Evolutionary conservation across 2,797 vertebrate genomes (phyloP).

Genomic region (Geotrypetes seraphini): DNA sequence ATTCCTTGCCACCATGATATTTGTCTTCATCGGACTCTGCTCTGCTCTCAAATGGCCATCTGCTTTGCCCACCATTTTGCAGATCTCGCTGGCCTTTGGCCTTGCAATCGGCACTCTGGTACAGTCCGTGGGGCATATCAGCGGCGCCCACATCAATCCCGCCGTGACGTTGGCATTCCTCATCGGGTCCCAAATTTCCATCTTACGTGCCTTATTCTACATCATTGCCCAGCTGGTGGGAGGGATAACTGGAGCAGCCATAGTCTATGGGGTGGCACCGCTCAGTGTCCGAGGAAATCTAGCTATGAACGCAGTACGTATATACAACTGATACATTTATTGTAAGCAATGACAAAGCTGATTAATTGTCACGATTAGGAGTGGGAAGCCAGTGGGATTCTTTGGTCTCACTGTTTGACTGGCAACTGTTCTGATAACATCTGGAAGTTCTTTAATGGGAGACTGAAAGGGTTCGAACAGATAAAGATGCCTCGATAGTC

Average conservation of each 20-base stretch:
- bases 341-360: no score
- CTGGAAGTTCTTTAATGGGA: no score
- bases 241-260: constrained; percentile 49
- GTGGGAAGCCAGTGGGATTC: not conserved
- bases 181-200: constrained; percentile 59
- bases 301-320: constrained; percentile 59
- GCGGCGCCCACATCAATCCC: constrained; percentile 56
- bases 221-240: constrained; percentile 51
- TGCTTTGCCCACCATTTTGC: constrained; percentile 49
- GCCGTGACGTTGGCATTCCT: constrained; percentile 57
- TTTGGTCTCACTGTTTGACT: not conserved
- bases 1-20: constrained; percentile 58
- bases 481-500: no score
- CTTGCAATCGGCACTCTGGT: constrained; percentile 54
- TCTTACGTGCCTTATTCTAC: constrained; percentile 47
- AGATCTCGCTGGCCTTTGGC: constrained; percentile 57
- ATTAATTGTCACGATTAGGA: no score
- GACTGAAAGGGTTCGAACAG: no score
- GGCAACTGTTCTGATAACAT: not conserved
- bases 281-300: constrained; percentile 46
- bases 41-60: constrained; percentile 62
- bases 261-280: constrained; percentile 48
- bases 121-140: constrained; percentile 53
- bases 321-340: no score
- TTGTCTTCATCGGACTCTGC: constrained; percentile 59